These are phyloP conservation scores for Setophaga kirtlandii DNA, from an alignment of 2,113 vertebrate species.

Conservation along the genomic window DNA sequence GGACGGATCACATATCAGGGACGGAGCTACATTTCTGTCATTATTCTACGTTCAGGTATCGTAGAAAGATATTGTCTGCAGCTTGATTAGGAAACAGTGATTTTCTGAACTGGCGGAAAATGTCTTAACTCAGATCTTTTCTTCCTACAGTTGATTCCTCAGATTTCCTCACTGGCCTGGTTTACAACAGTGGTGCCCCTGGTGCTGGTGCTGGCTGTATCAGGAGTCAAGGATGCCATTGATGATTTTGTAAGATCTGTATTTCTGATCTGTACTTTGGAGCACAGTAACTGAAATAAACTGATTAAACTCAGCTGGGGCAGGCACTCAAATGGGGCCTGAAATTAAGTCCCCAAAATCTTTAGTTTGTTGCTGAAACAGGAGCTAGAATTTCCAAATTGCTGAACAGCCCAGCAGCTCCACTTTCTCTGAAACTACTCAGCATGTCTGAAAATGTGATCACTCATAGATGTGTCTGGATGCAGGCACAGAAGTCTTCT, in stretches of 20 bases:
- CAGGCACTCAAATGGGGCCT: not conserved
- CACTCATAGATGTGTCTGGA: not conserved
- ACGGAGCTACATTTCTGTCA: not conserved
- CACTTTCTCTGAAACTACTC: not conserved
- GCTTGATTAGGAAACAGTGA: not conserved
- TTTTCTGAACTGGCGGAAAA: not conserved
- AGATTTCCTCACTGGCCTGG: conserved; percentile 91
- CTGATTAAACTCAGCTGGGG: not conserved
- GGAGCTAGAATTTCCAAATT: not conserved
- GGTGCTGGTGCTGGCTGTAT: conserved; percentile 86
- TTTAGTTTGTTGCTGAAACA: not conserved
- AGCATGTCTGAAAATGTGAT: not conserved
- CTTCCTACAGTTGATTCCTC: conserved; percentile 85
- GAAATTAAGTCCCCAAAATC: not conserved
- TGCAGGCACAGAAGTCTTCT: not conserved
- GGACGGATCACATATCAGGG: fast-evolving
- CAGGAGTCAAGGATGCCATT: conserved; percentile 88
- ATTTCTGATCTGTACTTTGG: not conserved
- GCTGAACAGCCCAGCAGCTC: not conserved
- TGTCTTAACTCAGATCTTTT: conserved; percentile 13
- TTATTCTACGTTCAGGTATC: not conserved
- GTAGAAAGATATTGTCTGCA: not conserved
- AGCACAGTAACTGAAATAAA: not conserved
- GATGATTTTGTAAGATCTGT: conserved; percentile 87
- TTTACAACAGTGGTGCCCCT: conserved; percentile 92